phyloP scores from a whole-genome alignment of 2,888 invertebrate genomes.

The Drosophila koepferae region DNA sequence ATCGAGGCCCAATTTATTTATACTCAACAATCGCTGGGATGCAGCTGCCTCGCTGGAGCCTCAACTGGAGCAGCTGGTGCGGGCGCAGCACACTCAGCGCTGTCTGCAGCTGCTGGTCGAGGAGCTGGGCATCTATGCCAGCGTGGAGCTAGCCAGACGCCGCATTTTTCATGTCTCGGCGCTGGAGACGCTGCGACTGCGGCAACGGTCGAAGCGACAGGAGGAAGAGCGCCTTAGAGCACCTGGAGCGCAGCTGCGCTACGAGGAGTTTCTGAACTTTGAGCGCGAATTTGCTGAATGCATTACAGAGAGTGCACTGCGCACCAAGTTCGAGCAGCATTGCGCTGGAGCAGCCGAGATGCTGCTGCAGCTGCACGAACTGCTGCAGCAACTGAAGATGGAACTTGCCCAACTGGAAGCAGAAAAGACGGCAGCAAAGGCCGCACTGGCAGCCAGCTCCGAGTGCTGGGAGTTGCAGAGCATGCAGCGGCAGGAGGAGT shows the following conservation, averaged over 20 bases:
- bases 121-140: constrained; percentile 95
- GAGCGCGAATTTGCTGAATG: constrained; percentile 99
- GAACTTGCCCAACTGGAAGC: constrained; percentile 87
- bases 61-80: constrained; percentile 90
- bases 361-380: constrained; percentile 88
- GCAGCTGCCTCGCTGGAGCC: constrained; percentile 97
- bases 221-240: constrained; percentile 84
- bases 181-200: constrained; percentile 93
- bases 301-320: constrained; percentile 97
- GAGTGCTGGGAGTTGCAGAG: constrained; percentile 94
- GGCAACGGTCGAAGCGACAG: constrained; percentile 87
- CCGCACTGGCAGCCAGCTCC: constrained; percentile 91
- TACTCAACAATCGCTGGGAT: constrained; percentile 99
- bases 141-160: constrained; percentile 93
- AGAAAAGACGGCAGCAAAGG: constrained; percentile 88
- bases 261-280: constrained; percentile 99
- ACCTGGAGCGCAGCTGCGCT: constrained; percentile 93
- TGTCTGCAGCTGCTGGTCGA: constrained; percentile 97
- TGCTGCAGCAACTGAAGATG: constrained; percentile 89
- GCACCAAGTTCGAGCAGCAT: constrained; percentile 99
- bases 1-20: constrained; percentile 99
- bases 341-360: constrained; percentile 96
- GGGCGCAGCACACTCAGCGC: constrained; percentile 96
- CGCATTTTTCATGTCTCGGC: constrained; percentile 99
- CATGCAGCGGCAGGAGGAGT: constrained; percentile 93